Base-by-base conservation (phyloP, 2,888 invertebrate genomes). In the Brenthis daphne region DNA sequence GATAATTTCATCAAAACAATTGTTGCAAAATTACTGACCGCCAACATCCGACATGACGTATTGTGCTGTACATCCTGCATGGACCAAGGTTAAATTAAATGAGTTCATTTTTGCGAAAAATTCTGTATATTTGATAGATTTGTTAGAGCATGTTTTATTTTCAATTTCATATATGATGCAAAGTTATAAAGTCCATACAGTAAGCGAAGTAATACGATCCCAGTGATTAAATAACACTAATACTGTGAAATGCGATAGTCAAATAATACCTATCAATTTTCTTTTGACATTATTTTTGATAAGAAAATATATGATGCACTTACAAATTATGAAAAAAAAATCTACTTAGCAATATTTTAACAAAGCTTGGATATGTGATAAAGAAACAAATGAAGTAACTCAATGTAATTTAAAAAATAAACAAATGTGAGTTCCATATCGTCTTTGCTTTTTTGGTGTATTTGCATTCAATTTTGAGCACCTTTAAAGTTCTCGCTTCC, bases 61-160 rank as follows among this genome's bases (percentile, higher is more conserved):
- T 71, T 74, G 58, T 66, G 57, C 68, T 65, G 58, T 70, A 73
- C 65, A 75, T 75, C 76, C 74, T 75, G 74, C 69, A 37, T 60
- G 48, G 51, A 71, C 70, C 71, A 73, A 76, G 73, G 74, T 65
- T 64, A 71, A 72, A 75, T 69, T 73, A 69, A 68, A 73, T 70
- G 37, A 63, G 65, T 5, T 29, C 29, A 29, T 5, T 29, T 64
- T 14, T 47, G 20, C 67, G 61, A 70, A 69, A 67, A 71, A 69
- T 65, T 55, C 66, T 20, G n/a, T 70, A 55, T 72, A 64, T 68
- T 53, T 61, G 51, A 51, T 67, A 65, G 61, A 20, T 60, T 56
- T 43, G 37, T 2, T 8, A 57, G 58, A 54, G 0, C 12, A 54
- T 56, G 16, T 43, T 8, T 11, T 8, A 2, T 8, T 43, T 11